Evolutionary conservation across 2,888 invertebrate genomes (phyloP).

Genomic region (Augochlorella aurata): DNA sequence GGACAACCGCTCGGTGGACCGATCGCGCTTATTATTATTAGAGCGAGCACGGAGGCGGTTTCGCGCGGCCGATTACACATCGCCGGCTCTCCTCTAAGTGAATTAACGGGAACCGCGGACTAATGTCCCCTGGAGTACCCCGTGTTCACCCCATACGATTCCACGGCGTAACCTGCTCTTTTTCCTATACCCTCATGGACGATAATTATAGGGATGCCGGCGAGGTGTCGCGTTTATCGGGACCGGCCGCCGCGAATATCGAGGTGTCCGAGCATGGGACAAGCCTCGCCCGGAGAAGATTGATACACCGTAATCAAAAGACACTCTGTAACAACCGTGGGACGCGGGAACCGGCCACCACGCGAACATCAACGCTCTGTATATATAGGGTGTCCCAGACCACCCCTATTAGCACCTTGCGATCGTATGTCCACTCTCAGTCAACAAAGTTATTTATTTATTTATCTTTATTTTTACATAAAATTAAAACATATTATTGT

Average conservation of each 20-base stretch:
- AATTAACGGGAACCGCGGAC: conserved; percentile 48
- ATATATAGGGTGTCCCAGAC: too few species aligned
- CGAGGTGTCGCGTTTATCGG: conserved; percentile 5
- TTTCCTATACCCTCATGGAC: not conserved
- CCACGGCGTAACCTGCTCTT: not conserved
- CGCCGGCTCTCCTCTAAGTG: conserved; percentile 42
- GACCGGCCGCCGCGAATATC: not conserved
- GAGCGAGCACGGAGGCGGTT: conserved; percentile 40
- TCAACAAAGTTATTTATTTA: too few species aligned
- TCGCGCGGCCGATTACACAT: not conserved
- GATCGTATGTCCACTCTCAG: too few species aligned
- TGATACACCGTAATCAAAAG: conserved; percentile 1
- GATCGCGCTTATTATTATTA: conserved; percentile 65
- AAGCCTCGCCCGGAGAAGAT: not conserved
- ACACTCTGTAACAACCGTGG: conserved; percentile 5
- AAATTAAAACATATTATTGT: too few species aligned
- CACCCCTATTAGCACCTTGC: too few species aligned
- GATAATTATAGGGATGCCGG: conserved; percentile 1
- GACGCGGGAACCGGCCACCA: not conserved
- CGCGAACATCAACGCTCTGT: not conserved
- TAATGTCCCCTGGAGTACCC: conserved; percentile 13
- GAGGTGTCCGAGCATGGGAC: not conserved
- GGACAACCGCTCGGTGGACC: conserved; percentile 55
- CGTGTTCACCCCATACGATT: not conserved
- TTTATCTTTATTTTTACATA: too few species aligned